These are phyloP conservation scores for Meloe dianella DNA, from an alignment of 2,888 invertebrate species.

Conservation along the genomic window DNA sequence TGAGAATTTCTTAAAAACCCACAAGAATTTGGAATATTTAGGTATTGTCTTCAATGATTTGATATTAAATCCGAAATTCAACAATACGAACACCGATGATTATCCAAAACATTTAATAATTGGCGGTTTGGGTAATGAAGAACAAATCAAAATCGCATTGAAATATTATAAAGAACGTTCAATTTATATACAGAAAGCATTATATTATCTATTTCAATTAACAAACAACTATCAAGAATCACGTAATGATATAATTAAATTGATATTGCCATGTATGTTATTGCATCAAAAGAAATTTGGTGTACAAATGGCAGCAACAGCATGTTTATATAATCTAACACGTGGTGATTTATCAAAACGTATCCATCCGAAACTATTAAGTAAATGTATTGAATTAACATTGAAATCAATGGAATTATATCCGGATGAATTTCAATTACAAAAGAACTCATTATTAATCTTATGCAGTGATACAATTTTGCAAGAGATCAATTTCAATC, in stretches of 20 bases:
- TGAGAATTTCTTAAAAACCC: constrained; percentile 45
- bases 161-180: constrained; percentile 64
- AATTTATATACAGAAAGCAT: constrained; percentile 70
- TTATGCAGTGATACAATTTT: constrained; percentile 77
- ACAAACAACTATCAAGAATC: constrained; percentile 60
- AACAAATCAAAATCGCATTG: constrained; percentile 61
- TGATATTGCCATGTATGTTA: constrained; percentile 61
- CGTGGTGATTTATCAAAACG: constrained; percentile 68
- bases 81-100: constrained; percentile 38
- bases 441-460: constrained; percentile 75
- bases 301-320: constrained; percentile 77
- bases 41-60: constrained; percentile 54
- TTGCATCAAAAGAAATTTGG: constrained; percentile 64
- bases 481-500: constrained; percentile 70
- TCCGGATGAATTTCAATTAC: constrained; percentile 71
- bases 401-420: constrained; percentile 72
- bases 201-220: constrained; percentile 68
- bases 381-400: constrained; percentile 68
- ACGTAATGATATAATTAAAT: constrained; percentile 68
- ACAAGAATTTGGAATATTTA: constrained; percentile 51
- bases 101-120: constrained; percentile 44
- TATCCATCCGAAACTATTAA: constrained; percentile 69
- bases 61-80: constrained; percentile 47
- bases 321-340: constrained; percentile 76
- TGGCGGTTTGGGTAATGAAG: constrained; percentile 52